Evolutionary conservation across 2,888 invertebrate species (phyloP), one percentile per base, ranked within the genome.

Genomic region (Sinotaia quadrata): DNA sequence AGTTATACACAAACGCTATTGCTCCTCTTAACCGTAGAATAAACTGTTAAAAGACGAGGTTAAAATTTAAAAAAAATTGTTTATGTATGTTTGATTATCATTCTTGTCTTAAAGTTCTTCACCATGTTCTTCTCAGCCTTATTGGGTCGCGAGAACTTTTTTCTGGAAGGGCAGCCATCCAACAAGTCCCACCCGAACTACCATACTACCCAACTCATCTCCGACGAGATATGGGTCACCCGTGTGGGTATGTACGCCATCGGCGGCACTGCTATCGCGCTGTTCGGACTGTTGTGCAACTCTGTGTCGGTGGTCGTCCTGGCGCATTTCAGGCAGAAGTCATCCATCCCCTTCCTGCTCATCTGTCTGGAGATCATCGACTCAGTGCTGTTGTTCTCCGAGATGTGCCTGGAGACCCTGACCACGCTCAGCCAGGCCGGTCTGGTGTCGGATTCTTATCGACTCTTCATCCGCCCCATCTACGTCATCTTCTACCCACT

Each of bases 351-450:
- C 2, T 71, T 75, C 52, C 44, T 75, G 54, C 62, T 75, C 37
- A 70, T 69, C 31, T 61, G 73, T 21, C 41, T 75, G 52, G 71
- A 72, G n/a, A n/a, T 71, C 27, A 61, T 68, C 34, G 75, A 75
- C 59, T 47, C 60, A 18, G 12, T 68, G 15, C 67, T 66, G 24
- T 66, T 75, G 24, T 27, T 68, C 24, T 70, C 66, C 5, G 67
- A 68, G 56, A 41, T 73, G 47, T 10, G 71, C 21, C 52, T 73
- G 59, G 71, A 73, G 56, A 66, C 63, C 18, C n/a, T 73, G 56
- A 29, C 73, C 0, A 27, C 67, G 37, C 54, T 73, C 51, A 54
- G 56, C 47, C 63, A 54, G 21, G 69, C 59, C 7, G 7, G 15
- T 18, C 54, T 73, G 37, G 47, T 73, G 34, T 24, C 57, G 21